Evolutionary conservation across 2,797 vertebrate genomes (phyloP), one percentile per base, ranked within the genome.

Genomic region (Acestrorhynchus altus): DNA sequence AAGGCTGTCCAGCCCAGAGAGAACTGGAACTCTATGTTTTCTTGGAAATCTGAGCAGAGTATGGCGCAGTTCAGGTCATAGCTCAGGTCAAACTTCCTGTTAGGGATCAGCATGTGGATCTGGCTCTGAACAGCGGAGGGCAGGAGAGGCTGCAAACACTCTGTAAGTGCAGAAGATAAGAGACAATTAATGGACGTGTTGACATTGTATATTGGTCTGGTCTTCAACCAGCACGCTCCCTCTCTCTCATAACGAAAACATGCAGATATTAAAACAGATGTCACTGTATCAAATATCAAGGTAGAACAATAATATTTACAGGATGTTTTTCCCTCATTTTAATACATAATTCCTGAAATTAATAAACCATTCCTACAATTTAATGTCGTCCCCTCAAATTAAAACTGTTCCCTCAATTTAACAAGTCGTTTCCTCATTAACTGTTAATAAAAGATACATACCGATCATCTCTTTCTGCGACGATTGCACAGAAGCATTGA

Each of bases 11-110:
- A 98, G 74, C 98, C 98, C 90, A 98, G 82, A 8, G 97, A 97
- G 83, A 99, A 99, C 82, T 88, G 96, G 88, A 99, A 99, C 75
- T 95, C 92, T 0, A 99, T 97, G 88, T 98, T 95, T 86, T 99
- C 98, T 88, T 98, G 97, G 91, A 99, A 99, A 93, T 98, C 95
- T 0, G 89, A 94, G 89, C 98, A 99, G 24, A 99, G 89, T 9
- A 93, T 94, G 31, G 96, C 93, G 74, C 96, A 99, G 90, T 99
- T 99, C 0, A 99, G 90, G 84, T 98, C 96, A 18, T 99, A 99
- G 88, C 95, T 98, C 46, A 99, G 95, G 90, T 99, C 96, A 88
- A 99, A 98, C 86, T 93, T 97, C 87, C 94, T 94, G 92, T 92
- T 95, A 0, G 96, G 95, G 46, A 97, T 86, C 79, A 98, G 88